phyloP scores from a whole-genome alignment of 2,113 vertebrate species.

The Trochalopteron elliotii region DNA sequence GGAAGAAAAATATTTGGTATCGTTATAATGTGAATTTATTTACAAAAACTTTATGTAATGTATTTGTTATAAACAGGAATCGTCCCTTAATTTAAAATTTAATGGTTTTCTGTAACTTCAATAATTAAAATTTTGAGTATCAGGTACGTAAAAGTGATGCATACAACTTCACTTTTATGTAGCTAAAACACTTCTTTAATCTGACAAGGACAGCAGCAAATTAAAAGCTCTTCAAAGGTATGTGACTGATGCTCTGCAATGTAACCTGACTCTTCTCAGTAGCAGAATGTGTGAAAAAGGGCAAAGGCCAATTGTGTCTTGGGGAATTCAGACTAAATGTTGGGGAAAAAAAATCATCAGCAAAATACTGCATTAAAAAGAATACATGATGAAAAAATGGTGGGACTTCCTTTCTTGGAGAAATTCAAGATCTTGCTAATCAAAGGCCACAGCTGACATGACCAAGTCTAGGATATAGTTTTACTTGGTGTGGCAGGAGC shows the following conservation, averaged over 20 bases:
- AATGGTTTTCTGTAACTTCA: background rate
- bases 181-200: background rate
- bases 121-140: slow-evolving; percentile 25
- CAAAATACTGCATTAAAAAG: background rate
- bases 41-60: background rate
- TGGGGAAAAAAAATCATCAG: background rate
- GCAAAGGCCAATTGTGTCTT: background rate
- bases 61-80: background rate
- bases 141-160: slow-evolving; percentile 35
- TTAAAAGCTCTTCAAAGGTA: background rate
- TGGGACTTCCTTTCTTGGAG: background rate
- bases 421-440: background rate
- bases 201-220: background rate
- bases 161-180: slow-evolving; percentile 30
- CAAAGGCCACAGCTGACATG: background rate
- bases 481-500: background rate
- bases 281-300: background rate
- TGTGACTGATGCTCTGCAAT: no score
- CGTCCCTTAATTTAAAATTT: background rate
- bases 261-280: background rate
- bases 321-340: background rate
- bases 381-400: fast-evolving
- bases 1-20: background rate
- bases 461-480: no score
- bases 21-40: background rate